Evolutionary conservation across 2,888 invertebrate genomes (phyloP).

Genomic region (Drosophila siamana): DNA sequence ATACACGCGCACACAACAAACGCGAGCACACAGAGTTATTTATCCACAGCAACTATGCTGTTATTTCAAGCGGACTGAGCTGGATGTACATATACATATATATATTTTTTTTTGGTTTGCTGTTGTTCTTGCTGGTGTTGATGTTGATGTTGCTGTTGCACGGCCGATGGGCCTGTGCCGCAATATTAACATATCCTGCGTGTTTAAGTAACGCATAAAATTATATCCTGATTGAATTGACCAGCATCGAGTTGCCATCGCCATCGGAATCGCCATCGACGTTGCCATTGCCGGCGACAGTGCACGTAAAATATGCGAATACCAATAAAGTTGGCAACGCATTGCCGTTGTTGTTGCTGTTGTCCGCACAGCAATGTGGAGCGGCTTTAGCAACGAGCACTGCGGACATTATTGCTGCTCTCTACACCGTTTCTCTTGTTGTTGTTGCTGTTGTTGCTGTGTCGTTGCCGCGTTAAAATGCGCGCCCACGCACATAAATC

Average conservation of each 20-base stretch:
- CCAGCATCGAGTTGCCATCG: constrained; percentile 42
- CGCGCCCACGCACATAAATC: constrained; percentile 80
- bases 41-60: constrained; percentile 64
- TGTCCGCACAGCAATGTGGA: too few relatives aligned
- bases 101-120: constrained; percentile 35
- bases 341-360: constrained; percentile 16
- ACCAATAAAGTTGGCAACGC: constrained; percentile 76
- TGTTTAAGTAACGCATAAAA: constrained; percentile 81
- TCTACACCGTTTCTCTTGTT: too few relatives aligned
- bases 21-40: constrained; percentile 45
- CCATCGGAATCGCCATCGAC: not conserved
- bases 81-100: too few relatives aligned
- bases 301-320: constrained; percentile 79
- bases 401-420: constrained; percentile 25
- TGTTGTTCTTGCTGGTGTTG: constrained; percentile 10
- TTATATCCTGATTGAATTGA: constrained; percentile 81
- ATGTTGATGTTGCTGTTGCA: constrained; percentile 18
- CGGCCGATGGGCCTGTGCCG: constrained; percentile 43
- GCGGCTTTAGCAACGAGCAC: constrained; percentile 33
- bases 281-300: constrained; percentile 33
- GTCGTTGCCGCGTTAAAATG: constrained; percentile 68
- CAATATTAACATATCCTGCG: constrained; percentile 81
- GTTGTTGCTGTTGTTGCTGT: constrained; percentile 20
- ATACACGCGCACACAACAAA: constrained; percentile 45
- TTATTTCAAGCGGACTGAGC: constrained; percentile 68